These are phyloP conservation scores for Lepetodrilus schrolli DNA, from an alignment of 2,888 invertebrate species.

Conservation along the genomic window DNA sequence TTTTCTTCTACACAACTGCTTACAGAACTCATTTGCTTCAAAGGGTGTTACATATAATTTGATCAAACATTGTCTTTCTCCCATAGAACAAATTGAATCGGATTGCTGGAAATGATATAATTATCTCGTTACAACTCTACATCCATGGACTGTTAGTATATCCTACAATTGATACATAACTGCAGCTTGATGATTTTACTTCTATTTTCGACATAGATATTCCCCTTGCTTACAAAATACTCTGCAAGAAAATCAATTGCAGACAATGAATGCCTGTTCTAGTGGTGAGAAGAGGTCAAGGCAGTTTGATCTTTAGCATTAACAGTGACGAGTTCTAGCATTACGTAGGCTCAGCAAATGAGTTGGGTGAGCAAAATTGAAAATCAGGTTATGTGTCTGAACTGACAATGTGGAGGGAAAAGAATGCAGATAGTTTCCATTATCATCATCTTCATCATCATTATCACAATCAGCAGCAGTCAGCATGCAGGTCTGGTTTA, in stretches of 20 bases:
- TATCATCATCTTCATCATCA: no score
- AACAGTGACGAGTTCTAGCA: no score
- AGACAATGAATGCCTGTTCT: no score
- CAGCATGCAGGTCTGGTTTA: constrained; percentile 13
- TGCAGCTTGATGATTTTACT: no score
- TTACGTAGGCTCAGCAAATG: constrained; percentile 18
- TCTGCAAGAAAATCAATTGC: no score
- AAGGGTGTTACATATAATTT: not conserved
- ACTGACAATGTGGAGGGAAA: constrained; percentile 22
- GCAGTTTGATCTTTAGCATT: no score
- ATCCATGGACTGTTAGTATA: no score
- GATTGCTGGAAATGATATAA: no score
- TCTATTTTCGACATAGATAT: no score
- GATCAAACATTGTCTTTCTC: not conserved
- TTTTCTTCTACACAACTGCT: constrained; percentile 18
- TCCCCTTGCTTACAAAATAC: constrained; percentile 3
- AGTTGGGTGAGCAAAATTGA: constrained; percentile 3
- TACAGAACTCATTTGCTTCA: constrained; percentile 9
- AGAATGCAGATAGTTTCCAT: constrained; percentile 27
- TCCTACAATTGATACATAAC: no score
- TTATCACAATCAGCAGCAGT: constrained; percentile 20
- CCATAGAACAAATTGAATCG: no score
- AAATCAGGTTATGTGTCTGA: constrained; percentile 25
- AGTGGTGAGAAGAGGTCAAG: no score
- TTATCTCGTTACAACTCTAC: not conserved